phyloP scores from a whole-genome alignment of 2,888 invertebrate species.

The Spicauda simplicius region DNA sequence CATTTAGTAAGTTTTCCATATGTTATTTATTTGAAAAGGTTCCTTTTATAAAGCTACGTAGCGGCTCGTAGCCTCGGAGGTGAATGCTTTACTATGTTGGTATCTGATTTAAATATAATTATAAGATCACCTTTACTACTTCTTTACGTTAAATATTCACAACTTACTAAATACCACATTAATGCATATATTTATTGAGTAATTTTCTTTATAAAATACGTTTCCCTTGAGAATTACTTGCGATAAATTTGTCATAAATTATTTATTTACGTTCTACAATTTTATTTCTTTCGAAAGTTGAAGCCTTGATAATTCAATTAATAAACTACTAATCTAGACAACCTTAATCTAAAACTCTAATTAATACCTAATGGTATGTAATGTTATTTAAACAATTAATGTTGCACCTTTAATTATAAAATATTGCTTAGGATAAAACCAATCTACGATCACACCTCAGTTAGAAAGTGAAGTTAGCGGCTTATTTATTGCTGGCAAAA shows the following conservation, averaged over 20 bases:
- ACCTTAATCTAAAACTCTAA: neutral
- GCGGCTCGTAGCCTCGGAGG: no score
- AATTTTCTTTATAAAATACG: no score
- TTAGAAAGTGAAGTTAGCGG: neutral
- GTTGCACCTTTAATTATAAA: conserved; percentile 22
- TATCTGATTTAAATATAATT: no score
- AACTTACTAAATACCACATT: no score
- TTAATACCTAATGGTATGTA: neutral
- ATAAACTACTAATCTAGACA: neutral
- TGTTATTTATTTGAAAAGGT: neutral
- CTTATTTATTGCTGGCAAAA: conserved; percentile 3
- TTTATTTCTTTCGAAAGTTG: neutral
- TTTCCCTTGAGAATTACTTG: no score
- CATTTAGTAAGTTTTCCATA: neutral
- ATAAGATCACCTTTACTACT: no score
- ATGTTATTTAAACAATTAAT: neutral
- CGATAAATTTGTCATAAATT: neutral
- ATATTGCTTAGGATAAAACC: conserved; percentile 16
- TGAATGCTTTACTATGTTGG: no score
- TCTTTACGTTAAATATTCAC: no score
- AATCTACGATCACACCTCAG: conserved; percentile 9
- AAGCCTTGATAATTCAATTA: neutral
- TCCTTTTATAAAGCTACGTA: neutral
- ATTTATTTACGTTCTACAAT: neutral
- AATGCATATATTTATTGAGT: no score